Percentiles rank a stretch among this genome's conserved stretches.
Evolutionary conservation across 2,888 invertebrate genomes (phyloP).

Genomic region (Xestoiulus laeticollis): DNA sequence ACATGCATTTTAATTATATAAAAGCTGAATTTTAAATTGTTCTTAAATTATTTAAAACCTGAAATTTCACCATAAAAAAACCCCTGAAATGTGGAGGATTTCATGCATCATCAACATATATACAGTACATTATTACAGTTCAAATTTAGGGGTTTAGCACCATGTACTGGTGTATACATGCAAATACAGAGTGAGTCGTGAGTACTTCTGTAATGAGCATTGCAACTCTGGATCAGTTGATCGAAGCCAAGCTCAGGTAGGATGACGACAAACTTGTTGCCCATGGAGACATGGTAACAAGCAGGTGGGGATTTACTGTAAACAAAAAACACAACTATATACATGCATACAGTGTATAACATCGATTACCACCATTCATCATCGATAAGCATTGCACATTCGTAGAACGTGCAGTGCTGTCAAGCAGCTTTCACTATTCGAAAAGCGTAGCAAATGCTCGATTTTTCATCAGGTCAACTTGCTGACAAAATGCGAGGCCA

Average conservation of each 20-base stretch:
- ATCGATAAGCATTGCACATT: neutral
- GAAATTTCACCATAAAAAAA: too few relatives aligned
- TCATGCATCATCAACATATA: too few relatives aligned
- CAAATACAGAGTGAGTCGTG: too few relatives aligned
- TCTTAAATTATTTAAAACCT: too few relatives aligned
- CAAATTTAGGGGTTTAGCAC: too few relatives aligned
- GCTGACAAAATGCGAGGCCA: slow-evolving; percentile 24
- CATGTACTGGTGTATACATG: too few relatives aligned
- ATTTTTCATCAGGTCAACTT: neutral
- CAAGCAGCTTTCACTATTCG: neutral
- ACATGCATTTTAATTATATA: too few relatives aligned
- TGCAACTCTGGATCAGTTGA: neutral
- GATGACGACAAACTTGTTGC: neutral
- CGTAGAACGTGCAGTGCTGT: neutral
- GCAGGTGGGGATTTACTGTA: neutral
- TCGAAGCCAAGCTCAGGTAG: neutral
- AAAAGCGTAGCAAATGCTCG: neutral
- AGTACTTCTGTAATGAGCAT: too few relatives aligned
- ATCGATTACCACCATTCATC: slow-evolving; percentile 24
- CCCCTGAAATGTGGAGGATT: too few relatives aligned
- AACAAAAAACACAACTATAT: neutral
- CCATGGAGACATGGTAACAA: neutral
- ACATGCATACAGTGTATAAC: too few relatives aligned
- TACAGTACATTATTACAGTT: too few relatives aligned
- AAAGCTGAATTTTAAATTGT: too few relatives aligned